phyloP scores from a whole-genome alignment of 2,888 invertebrate species.

The Steinernema scapterisci region DNA sequence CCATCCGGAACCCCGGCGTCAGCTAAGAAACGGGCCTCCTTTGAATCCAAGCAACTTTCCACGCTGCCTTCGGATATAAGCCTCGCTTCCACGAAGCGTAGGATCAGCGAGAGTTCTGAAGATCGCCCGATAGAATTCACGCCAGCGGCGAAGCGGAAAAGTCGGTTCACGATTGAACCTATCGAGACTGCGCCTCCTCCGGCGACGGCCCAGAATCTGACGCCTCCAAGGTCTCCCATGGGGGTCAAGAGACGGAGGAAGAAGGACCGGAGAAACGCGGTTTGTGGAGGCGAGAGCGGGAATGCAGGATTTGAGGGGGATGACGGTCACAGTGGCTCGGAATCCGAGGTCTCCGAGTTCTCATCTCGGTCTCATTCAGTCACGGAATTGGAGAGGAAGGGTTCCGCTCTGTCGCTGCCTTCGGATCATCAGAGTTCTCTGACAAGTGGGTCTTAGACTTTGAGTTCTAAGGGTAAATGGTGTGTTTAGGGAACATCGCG shows the following conservation, averaged over 20 bases:
- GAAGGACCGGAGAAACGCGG: slow-evolving; percentile 13
- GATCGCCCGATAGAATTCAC: slow-evolving; percentile 38
- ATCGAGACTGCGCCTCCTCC: slow-evolving; percentile 33
- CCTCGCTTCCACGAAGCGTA: slow-evolving; percentile 31
- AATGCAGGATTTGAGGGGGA: background rate
- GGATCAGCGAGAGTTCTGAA: slow-evolving; percentile 37
- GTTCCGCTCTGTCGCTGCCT: background rate
- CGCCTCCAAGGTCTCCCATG: background rate
- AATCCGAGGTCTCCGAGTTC: background rate
- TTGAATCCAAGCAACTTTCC: background rate
- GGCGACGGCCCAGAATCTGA: background rate
- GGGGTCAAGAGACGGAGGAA: background rate
- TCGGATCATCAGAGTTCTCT: slow-evolving; percentile 40
- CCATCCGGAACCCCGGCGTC: background rate
- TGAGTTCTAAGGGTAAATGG: background rate
- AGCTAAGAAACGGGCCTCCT: slow-evolving; percentile 4
- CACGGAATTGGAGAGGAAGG: background rate
- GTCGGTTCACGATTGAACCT: slow-evolving; percentile 43
- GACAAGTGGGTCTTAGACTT: slow-evolving; percentile 34
- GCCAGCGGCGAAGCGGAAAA: slow-evolving; percentile 33
- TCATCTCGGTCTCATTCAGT: background rate
- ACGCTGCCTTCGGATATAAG: background rate
- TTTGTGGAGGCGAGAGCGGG: background rate
- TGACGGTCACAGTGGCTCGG: slow-evolving; percentile 11
- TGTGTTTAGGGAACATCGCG: slow-evolving; percentile 45